Base-by-base conservation (phyloP, 2,113 vertebrate genomes). In the pig (Sus scrofa) region DNA sequence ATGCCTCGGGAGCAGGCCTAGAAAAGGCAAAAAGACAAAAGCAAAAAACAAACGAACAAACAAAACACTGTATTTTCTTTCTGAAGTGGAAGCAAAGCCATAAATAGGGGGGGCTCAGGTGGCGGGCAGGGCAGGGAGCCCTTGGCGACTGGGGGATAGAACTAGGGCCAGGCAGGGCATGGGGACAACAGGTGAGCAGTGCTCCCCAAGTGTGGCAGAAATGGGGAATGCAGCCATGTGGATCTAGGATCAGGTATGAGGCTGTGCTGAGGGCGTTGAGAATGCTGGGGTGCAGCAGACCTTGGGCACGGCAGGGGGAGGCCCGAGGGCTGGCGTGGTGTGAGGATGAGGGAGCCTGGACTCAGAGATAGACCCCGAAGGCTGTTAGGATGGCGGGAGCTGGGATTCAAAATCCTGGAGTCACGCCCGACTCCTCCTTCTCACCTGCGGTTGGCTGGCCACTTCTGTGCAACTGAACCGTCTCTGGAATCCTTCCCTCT, bases 31-130 rank as follows among this genome's bases (percentile, higher is more conserved):
- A n/a, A n/a, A n/a, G n/a, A n/a, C n/a, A n/a, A n/a, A n/a, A n/a
- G n/a, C n/a, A n/a, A n/a, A n/a, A n/a, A n/a, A n/a, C n/a, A n/a
- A n/a, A n/a, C n/a, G n/a, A n/a, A n/a, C n/a, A n/a, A n/a, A n/a
- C n/a, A n/a, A n/a, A n/a, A n/a, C n/a, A n/a, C n/a, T 54, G 27
- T 13, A 30, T 54, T 86, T 93, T 89, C 68, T 63, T 68, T 79
- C 63, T 84, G 22, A 84, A 95, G 62, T 44, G 77, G 71, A 93
- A 44, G 16, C 15, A 37, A 63, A 18, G 44, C 52, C 30, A 10
- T 50, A 75, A 68, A 79, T 86, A 67, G n/a, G 62, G 81, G 19
- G 24, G 63, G 12, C 62, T 26, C 39, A 65, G 39, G 30, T 30
- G 20, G 79, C 52, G 34, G 58, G 58, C 70, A 52, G 85, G n/a